phyloP scores from a whole-genome alignment of 2,113 vertebrate species.

The Rousettus leschenaultii region DNA sequence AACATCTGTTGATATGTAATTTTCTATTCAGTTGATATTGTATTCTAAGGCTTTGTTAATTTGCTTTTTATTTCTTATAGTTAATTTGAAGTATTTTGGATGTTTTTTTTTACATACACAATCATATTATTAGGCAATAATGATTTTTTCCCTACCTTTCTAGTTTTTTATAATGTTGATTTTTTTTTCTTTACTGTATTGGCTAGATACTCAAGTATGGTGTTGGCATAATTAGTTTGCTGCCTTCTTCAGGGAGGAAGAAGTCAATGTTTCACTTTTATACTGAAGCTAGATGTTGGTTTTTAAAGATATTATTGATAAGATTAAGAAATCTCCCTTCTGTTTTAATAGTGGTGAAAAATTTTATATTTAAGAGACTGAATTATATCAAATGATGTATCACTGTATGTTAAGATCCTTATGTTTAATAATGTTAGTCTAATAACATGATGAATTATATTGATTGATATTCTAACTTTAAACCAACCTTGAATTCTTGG shows the following conservation, averaged over 20 bases:
- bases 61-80: background rate
- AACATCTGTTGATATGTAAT: background rate
- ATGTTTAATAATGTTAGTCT: too few relatives aligned
- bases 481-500: too few relatives aligned
- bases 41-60: background rate
- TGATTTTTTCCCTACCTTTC: background rate
- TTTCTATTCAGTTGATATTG: background rate
- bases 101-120: background rate
- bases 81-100: background rate
- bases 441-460: too few relatives aligned
- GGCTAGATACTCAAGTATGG: background rate
- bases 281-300: background rate
- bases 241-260: background rate
- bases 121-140: background rate
- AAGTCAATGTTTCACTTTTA: background rate
- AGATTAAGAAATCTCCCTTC: background rate
- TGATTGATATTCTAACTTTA: too few relatives aligned
- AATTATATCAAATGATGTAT: too few relatives aligned
- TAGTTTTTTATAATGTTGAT: background rate
- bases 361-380: too few relatives aligned
- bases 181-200: background rate
- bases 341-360: background rate
- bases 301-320: background rate
- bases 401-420: too few relatives aligned
- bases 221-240: background rate